These are phyloP conservation scores for Danio choprae DNA, from an alignment of 2,797 vertebrate genomes.

Conservation along the genomic window DNA sequence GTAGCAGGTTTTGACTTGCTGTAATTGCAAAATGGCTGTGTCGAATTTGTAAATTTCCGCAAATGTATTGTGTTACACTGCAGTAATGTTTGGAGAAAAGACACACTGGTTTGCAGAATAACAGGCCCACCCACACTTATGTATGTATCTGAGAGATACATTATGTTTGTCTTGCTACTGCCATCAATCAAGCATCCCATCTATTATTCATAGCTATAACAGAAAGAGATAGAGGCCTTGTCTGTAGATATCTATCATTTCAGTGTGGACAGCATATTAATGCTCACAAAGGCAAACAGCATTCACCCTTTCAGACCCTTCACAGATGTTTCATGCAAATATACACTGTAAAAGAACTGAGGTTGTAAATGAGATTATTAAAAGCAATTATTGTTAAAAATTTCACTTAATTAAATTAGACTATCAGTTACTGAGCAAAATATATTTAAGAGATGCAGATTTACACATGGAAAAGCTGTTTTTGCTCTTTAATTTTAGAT, in stretches of 20 bases:
- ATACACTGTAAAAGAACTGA: no score
- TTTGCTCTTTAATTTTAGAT: no score
- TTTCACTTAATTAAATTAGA: no score
- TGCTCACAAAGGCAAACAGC: background rate
- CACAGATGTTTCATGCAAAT: background rate
- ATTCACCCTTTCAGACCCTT: background rate
- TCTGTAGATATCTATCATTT: conserved; percentile 8
- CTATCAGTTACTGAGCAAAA: no score
- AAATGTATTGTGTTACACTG: background rate
- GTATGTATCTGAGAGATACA: conserved; percentile 1
- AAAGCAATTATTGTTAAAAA: no score
- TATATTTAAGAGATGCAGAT: no score
- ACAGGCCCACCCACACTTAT: background rate
- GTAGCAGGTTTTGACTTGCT: background rate
- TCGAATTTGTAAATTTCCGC: background rate
- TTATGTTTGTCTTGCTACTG: background rate
- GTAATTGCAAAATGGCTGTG: background rate
- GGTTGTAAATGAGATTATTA: no score
- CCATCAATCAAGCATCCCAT: conserved; percentile 46
- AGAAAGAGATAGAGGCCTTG: conserved; percentile 40
- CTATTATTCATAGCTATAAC: conserved; percentile 62
- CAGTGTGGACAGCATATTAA: background rate
- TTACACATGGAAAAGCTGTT: no score
- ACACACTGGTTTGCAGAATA: background rate
- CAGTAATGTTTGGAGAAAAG: background rate